Percentiles rank a stretch among this genome's conserved stretches.
phyloP scores from a whole-genome alignment of 1,140 invertebrate genomes.

The Drosophila navojoa region DNA sequence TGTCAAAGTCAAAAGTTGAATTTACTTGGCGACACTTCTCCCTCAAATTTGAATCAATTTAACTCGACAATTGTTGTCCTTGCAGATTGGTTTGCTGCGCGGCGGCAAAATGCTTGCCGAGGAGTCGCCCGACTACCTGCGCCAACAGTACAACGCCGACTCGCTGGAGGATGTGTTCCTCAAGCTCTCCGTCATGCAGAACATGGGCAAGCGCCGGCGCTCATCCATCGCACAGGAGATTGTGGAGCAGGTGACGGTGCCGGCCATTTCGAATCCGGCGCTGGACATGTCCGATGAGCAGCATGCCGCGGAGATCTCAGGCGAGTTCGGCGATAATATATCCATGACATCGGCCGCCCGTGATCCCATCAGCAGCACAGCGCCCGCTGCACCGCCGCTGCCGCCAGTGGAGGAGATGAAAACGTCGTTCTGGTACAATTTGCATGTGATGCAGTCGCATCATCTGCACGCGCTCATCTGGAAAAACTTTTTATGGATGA shows the following conservation, averaged over 20 bases:
- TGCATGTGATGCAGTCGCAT: conserved; percentile 87
- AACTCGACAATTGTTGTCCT: conserved; percentile 11
- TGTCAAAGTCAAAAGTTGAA: conserved; percentile 68
- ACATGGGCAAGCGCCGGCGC: conserved; percentile 90
- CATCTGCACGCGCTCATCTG: conserved; percentile 94
- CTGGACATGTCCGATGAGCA: conserved; percentile 87
- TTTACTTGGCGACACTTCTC: conserved; percentile 65
- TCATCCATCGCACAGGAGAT: conserved; percentile 91
- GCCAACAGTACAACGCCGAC: conserved; percentile 90
- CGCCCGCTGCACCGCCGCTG: conserved; percentile 85
- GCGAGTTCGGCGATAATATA: conserved; percentile 93
- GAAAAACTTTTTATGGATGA: conserved; percentile 96
- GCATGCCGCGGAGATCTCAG: conserved; percentile 90
- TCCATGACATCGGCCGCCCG: conserved; percentile 89
- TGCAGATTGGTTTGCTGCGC: conserved; percentile 95
- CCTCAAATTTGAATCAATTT: conserved; percentile 57
- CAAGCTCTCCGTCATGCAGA: conserved; percentile 93
- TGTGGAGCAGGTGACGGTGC: conserved; percentile 87
- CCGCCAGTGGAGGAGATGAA: conserved; percentile 86
- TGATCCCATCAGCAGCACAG: conserved; percentile 85
- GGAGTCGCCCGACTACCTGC: conserved; percentile 91
- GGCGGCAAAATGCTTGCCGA: conserved; percentile 95
- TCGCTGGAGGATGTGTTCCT: conserved; percentile 96
- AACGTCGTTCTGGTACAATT: conserved; percentile 85
- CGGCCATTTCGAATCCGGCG: conserved; percentile 86